Conservation (phyloP, 2,113 vertebrate genomes). For the Eurypyga helias region DNA sequence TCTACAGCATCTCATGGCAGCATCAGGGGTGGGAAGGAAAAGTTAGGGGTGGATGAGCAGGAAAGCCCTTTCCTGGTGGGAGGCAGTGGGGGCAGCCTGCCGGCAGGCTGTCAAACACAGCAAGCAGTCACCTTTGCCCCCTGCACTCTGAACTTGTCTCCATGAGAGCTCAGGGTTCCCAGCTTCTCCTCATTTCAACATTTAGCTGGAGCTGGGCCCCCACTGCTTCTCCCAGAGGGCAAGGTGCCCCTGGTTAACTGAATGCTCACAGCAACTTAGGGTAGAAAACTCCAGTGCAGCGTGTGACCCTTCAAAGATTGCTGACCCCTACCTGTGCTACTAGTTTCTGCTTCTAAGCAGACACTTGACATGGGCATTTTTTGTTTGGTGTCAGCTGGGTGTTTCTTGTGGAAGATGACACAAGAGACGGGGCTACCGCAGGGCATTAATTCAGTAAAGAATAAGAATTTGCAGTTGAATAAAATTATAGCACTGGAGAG, state of each 20-base stretch:
- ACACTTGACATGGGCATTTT: neutral
- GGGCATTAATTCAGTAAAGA: neutral
- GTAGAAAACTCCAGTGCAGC: neutral
- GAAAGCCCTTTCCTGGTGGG: neutral
- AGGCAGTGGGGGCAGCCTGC: neutral
- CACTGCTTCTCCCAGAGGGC: neutral
- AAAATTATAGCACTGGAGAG: neutral
- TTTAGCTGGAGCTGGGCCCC: neutral
- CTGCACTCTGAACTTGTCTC: neutral
- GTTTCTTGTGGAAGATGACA: neutral
- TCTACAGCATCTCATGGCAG: neutral
- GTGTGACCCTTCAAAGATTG: neutral
- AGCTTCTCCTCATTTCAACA: neutral
- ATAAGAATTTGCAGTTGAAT: neutral
- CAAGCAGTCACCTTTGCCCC: neutral
- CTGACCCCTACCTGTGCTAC: neutral
- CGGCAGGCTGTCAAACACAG: neutral
- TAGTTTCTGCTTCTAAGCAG: neutral
- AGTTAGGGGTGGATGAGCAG: neutral
- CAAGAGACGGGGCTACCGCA: neutral
- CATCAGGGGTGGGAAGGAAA: neutral
- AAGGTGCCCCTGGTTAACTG: neutral
- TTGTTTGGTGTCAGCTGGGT: neutral
- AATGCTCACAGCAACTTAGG: neutral
- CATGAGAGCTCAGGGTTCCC: neutral